Conservation (phyloP, 30 jellyfish, hydroid and myxozoan genomes). For the Euphysa ruthae region DNA sequence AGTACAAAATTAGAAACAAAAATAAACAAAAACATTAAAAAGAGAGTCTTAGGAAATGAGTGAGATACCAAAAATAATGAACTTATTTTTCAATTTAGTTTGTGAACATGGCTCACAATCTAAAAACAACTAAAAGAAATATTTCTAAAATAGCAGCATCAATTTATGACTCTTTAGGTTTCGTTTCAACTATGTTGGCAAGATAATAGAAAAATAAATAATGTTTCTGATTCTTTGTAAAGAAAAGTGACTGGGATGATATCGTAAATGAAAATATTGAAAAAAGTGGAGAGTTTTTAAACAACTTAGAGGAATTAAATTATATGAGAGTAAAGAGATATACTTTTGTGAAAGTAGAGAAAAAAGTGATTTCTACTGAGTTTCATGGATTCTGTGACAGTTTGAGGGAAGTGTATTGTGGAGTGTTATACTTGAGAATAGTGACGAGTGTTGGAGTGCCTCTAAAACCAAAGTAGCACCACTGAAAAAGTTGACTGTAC, state of each 20-base stretch:
- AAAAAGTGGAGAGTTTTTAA: neutral
- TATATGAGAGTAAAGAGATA: neutral
- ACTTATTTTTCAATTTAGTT: too few species aligned
- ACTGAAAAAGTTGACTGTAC: neutral
- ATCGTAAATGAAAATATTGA: neutral
- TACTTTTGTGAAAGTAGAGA: neutral
- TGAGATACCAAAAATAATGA: too few species aligned
- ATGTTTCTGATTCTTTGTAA: neutral
- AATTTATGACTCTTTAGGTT: neutral
- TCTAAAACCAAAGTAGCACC: slow-evolving; percentile 1
- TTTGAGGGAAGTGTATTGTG: neutral
- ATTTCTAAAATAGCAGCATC: neutral
- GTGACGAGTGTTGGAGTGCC: too few species aligned
- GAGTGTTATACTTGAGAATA: neutral
- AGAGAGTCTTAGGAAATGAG: too few species aligned
- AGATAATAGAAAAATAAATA: neutral
- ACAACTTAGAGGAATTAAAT: too few species aligned
- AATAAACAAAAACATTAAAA: too few species aligned
- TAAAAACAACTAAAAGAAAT: neutral
- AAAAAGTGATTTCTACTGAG: neutral
- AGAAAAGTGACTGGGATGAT: neutral
- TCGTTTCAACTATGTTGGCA: neutral
- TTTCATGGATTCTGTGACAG: slow-evolving; percentile 3
- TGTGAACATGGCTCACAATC: too few species aligned
- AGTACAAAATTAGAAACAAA: too few species aligned